Conservation (phyloP, 2,113 vertebrate genomes). For the Bos indicus region DNA sequence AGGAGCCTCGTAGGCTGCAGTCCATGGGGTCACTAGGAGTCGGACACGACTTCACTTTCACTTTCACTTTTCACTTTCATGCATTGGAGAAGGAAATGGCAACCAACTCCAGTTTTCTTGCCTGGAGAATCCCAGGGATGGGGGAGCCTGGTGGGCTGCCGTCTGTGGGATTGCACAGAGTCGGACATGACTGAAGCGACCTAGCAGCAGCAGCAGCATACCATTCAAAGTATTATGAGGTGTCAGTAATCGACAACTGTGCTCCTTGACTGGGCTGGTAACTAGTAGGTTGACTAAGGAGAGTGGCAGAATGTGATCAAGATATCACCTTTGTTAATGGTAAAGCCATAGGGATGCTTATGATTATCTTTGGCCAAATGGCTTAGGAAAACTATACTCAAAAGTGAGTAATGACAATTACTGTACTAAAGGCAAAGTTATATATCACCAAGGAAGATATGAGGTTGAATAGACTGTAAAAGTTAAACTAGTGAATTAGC, state of each 20-base stretch:
- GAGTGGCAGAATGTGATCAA: not conserved
- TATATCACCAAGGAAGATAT: rapidly evolving
- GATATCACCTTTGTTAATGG: not conserved
- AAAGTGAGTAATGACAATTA: not conserved
- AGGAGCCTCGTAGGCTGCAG: too few relatives aligned
- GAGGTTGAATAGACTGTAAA: too few relatives aligned
- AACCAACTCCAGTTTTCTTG: too few relatives aligned
- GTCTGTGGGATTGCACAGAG: too few relatives aligned
- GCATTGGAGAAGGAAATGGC: too few relatives aligned
- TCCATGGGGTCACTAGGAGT: too few relatives aligned
- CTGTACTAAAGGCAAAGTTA: not conserved
- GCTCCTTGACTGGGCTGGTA: not conserved
- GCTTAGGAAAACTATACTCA: not conserved
- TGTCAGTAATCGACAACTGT: not conserved
- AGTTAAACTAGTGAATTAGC: not conserved
- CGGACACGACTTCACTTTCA: too few relatives aligned
- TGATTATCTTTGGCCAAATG: not conserved
- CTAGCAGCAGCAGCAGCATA: too few relatives aligned
- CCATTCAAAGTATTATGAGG: not conserved
- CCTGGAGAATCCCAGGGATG: too few relatives aligned
- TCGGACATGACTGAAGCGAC: too few relatives aligned
- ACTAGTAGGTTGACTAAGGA: not conserved
- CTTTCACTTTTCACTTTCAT: too few relatives aligned
- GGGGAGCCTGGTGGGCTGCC: too few relatives aligned
- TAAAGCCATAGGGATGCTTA: not conserved